These are phyloP conservation scores for Microcebus ravelobensis DNA, from an alignment of 2,113 vertebrate genomes.

Conservation along the genomic window DNA sequence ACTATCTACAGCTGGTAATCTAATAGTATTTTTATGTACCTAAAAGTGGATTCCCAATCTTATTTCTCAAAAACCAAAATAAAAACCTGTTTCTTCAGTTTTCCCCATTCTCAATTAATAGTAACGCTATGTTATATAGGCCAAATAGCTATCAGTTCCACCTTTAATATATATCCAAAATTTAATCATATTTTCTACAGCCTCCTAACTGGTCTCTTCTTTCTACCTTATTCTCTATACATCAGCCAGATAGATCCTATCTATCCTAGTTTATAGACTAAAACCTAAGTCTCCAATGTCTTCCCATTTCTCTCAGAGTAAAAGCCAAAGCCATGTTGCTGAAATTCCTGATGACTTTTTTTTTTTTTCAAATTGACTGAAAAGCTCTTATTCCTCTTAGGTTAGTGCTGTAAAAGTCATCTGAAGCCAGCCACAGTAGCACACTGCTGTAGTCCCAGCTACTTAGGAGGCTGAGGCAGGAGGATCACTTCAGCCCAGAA, in stretches of 20 bases:
- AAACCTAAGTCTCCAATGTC: not conserved
- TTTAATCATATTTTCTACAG: not conserved
- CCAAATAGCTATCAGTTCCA: not conserved
- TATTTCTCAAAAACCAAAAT: not conserved
- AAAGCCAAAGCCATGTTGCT: not conserved
- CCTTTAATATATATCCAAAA: not conserved
- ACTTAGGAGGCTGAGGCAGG: not conserved
- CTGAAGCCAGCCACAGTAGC: not conserved
- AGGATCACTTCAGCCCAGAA: not conserved
- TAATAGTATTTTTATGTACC: not conserved
- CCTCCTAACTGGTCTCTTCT: not conserved
- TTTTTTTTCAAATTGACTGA: not conserved
- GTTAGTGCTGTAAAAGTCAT: not conserved
- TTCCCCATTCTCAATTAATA: not conserved
- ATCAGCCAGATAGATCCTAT: not conserved
- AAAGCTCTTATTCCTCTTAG: conserved; percentile 17
- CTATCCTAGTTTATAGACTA: not conserved
- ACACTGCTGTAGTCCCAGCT: not conserved
- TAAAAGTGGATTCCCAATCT: not conserved
- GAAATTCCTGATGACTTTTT: not conserved
- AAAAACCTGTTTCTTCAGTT: not conserved
- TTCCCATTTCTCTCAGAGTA: not conserved
- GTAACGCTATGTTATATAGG: not conserved
- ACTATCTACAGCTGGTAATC: not conserved
- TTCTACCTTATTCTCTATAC: not conserved